Evolutionary conservation across 2,113 vertebrate genomes (phyloP), one percentile per base, ranked within the genome.

Genomic region (Sapajus apella): DNA sequence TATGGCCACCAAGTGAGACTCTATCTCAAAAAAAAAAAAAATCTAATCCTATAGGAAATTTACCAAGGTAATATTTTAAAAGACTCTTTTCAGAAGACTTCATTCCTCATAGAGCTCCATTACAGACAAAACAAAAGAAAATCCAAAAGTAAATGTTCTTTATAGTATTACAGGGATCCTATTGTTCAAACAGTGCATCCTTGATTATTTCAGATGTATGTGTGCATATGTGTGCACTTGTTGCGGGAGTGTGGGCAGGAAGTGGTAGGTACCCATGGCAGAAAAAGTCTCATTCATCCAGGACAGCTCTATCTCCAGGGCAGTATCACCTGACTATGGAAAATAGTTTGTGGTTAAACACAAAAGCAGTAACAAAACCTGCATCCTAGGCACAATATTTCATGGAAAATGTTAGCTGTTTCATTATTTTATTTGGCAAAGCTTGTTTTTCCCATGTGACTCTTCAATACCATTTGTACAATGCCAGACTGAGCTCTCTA

Each of bases 341-440:
- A 93, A 90, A 84, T n/a, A 88, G 58, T 58, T 7, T 73, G 55
- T 17, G 4, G 14, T 90, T 95, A 96, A 93, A 95, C 87, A 83
- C n/a, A 95, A 96, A 92, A 47, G 17, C 40, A 91, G 20, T 56
- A 47, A 82, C 18, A 90, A 94, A 79, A 87, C 10, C n/a, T 76
- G 52, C 5, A 86, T 70, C 5, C 30, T 86, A 79, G 18, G 43
- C 66, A 96, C 17, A 72, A 13, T 37, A 72, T 25, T 96, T 75
- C 56, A 64, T 37, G 37, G 52, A 93, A 95, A 91, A 80, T 32
- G 1, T 70, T 68, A 91, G 37, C 35, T 76, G 21, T 25, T 92
- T 55, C 23, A 50, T 88, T 94, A 87, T 76, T 87, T 85, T 90
- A 85, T 85, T 84, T 81, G 92, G 70, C 56, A 95, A 97, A 47